Percentiles rank a stretch among this genome's conserved stretches.
Evolutionary conservation across 1,140 invertebrate species (phyloP).

Genomic region (Mesaphorura yosii): DNA sequence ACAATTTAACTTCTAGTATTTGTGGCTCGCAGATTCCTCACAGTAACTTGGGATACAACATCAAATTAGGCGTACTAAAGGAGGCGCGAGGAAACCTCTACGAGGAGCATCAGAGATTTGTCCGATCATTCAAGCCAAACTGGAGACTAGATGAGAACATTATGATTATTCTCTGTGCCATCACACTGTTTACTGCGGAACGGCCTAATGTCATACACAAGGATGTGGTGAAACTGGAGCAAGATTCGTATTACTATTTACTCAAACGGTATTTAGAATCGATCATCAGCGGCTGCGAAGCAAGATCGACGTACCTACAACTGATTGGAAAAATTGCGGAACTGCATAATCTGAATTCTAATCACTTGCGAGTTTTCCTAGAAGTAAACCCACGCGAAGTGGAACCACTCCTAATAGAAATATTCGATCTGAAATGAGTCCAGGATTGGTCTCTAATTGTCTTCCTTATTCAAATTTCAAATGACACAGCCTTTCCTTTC

Average conservation of each 20-base stretch:
- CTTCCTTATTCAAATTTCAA: no score
- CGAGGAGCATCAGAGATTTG: slow-evolving; percentile 67
- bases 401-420: slow-evolving; percentile 46
- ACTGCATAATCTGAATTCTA: slow-evolving; percentile 41
- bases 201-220: slow-evolving; percentile 64
- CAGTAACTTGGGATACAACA: slow-evolving; percentile 52
- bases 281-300: slow-evolving; percentile 37
- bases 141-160: slow-evolving; percentile 76
- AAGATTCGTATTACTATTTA: slow-evolving; percentile 49
- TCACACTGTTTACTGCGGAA: slow-evolving; percentile 74
- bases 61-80: slow-evolving; percentile 74
- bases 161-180: slow-evolving; percentile 77
- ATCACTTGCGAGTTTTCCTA: slow-evolving; percentile 42
- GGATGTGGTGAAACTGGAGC: slow-evolving; percentile 74
- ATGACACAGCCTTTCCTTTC: no score
- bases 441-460: no score
- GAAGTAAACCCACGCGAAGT: slow-evolving; percentile 45
- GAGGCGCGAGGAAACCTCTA: slow-evolving; percentile 75
- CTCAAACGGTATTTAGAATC: slow-evolving; percentile 40
- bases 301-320: slow-evolving; percentile 38
- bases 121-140: slow-evolving; percentile 61
- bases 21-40: slow-evolving; percentile 52
- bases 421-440: slow-evolving; percentile 36
- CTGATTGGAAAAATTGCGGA: slow-evolving; percentile 42
- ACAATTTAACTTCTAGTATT: slow-evolving; percentile 10